Evolutionary conservation across 2,113 vertebrate genomes (phyloP).

Genomic region (Anolis sagrei): DNA sequence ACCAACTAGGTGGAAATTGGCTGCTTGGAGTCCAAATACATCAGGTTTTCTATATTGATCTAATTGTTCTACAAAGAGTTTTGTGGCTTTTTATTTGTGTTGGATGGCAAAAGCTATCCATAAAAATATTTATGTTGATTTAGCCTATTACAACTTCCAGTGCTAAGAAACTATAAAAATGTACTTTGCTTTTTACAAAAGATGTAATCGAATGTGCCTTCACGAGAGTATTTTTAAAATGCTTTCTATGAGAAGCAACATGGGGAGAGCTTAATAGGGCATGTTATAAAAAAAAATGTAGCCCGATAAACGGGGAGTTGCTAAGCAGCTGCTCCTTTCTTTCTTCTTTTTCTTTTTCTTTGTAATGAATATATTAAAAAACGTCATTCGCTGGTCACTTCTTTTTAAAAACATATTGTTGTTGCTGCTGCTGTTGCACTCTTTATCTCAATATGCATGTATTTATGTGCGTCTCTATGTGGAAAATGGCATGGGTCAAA

Average conservation of each 20-base stretch:
- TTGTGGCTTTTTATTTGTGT: slow-evolving; percentile 7
- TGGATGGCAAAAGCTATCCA: slow-evolving; percentile 42
- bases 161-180: slow-evolving; percentile 53
- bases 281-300: slow-evolving; percentile 54
- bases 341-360: slow-evolving; percentile 8
- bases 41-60: neutral
- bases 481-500: neutral
- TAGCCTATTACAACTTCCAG: slow-evolving; percentile 52
- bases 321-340: slow-evolving; percentile 30
- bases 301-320: slow-evolving; percentile 36
- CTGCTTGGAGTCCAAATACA: neutral
- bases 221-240: slow-evolving; percentile 53
- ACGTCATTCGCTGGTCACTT: slow-evolving; percentile 18
- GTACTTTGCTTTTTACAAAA: slow-evolving; percentile 50
- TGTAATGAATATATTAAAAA: slow-evolving; percentile 50
- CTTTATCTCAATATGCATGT: slow-evolving; percentile 2
- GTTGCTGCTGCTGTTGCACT: neutral
- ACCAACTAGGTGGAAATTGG: too few relatives aligned
- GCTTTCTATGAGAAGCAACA: slow-evolving; percentile 44
- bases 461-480: neutral
- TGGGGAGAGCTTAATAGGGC: slow-evolving; percentile 54
- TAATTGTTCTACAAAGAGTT: slow-evolving; percentile 35
- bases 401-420: neutral
- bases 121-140: slow-evolving; percentile 57
- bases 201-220: slow-evolving; percentile 62